Conservation (phyloP, 2,797 vertebrate genomes). For the Bovichtus variegatus region DNA sequence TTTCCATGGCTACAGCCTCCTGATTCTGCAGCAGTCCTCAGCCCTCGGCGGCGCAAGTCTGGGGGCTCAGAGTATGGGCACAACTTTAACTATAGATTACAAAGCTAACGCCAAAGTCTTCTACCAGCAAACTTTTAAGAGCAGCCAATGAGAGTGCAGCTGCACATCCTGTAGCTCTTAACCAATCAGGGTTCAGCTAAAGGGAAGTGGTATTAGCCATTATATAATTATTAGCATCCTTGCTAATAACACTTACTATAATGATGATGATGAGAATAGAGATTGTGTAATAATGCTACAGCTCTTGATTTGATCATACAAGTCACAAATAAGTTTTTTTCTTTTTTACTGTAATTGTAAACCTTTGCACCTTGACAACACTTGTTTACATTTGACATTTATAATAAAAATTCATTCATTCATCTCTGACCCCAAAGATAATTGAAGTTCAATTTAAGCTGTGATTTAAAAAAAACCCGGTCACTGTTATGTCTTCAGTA, state of each 20-base stretch:
- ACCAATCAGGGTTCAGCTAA: neutral
- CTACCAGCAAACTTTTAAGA: constrained; percentile 86
- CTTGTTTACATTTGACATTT: constrained; percentile 31
- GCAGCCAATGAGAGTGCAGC: constrained; percentile 50
- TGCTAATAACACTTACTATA: neutral
- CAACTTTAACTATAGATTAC: constrained; percentile 86
- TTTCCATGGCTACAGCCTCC: constrained; percentile 89
- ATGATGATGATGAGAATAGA: neutral
- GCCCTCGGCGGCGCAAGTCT: constrained; percentile 91
- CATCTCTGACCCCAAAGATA: neutral
- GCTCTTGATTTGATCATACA: constrained; percentile 1
- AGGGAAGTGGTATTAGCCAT: fast-evolving
- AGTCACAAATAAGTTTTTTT: neutral
- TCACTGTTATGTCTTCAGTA: neutral
- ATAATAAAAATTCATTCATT: constrained; percentile 28
- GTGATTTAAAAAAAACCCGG: neutral
- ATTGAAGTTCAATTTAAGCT: neutral
- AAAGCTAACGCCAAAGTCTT: constrained; percentile 83
- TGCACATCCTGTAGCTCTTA: neutral
- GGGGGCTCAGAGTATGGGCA: constrained; percentile 83
- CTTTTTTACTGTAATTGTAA: neutral
- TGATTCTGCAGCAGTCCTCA: constrained; percentile 86
- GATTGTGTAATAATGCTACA: constrained; percentile 1
- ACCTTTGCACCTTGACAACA: constrained; percentile 10
- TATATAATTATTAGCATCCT: neutral